Percentiles rank a stretch among this genome's conserved stretches.
Evolutionary conservation across 2,888 invertebrate genomes (phyloP).

Genomic region (Carterocephalus palaemon): DNA sequence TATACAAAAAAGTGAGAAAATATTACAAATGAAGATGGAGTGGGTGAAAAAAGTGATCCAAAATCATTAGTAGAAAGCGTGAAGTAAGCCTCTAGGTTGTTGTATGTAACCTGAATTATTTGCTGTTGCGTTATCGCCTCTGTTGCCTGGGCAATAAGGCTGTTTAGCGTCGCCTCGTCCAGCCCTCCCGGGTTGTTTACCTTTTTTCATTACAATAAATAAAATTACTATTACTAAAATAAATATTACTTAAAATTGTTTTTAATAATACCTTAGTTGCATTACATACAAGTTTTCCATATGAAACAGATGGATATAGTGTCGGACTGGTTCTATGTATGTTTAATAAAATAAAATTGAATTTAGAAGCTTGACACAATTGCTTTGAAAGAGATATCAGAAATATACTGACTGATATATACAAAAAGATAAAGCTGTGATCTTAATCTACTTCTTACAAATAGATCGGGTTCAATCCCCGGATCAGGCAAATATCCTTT

Average conservation of each 20-base stretch:
- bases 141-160: slow-evolving; percentile 74
- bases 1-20: background rate
- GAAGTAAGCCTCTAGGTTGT: slow-evolving; percentile 24
- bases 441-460: too few species aligned
- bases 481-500: too few species aligned
- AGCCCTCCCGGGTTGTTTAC: slow-evolving; percentile 74
- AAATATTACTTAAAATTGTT: slow-evolving; percentile 18
- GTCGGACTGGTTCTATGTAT: background rate
- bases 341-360: too few species aligned
- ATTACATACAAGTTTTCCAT: too few species aligned
- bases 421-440: too few species aligned
- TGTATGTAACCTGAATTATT: slow-evolving; percentile 69
- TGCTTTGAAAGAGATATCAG: too few species aligned
- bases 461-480: too few species aligned
- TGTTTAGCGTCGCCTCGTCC: slow-evolving; percentile 76
- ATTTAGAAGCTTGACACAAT: too few species aligned
- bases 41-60: slow-evolving; percentile 1
- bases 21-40: background rate
- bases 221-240: slow-evolving; percentile 14
- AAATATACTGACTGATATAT: too few species aligned
- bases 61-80: slow-evolving; percentile 21
- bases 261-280: too few species aligned
- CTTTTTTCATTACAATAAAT: slow-evolving; percentile 44
- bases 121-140: slow-evolving; percentile 77
- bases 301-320: too few species aligned